Conservation (phyloP, 2,888 invertebrate genomes). For the Polymixis lichenea region DNA sequence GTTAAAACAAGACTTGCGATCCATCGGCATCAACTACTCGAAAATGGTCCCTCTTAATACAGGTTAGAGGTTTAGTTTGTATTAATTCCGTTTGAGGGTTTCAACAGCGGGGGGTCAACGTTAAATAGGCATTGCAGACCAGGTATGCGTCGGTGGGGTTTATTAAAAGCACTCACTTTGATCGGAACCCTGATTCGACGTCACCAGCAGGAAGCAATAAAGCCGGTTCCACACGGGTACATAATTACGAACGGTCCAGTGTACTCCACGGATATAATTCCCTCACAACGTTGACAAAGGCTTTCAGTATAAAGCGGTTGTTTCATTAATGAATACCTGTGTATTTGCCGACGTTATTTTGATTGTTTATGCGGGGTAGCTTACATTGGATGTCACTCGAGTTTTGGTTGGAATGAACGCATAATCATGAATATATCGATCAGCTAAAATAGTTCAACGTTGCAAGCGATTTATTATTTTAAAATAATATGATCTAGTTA, state of each 20-base stretch:
- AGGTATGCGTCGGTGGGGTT: slow-evolving; percentile 76
- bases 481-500: no score
- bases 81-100: slow-evolving; percentile 32
- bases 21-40: slow-evolving; percentile 20
- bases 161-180: slow-evolving; percentile 89
- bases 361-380: background rate
- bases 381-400: slow-evolving; percentile 4
- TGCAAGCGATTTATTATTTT: background rate
- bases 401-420: slow-evolving; percentile 9
- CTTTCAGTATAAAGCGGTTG: slow-evolving; percentile 80
- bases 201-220: slow-evolving; percentile 88
- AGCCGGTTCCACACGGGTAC: slow-evolving; percentile 78
- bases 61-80: slow-evolving; percentile 19
- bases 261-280: slow-evolving; percentile 77
- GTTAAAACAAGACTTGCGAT: slow-evolving; percentile 54
- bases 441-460: background rate
- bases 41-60: slow-evolving; percentile 44
- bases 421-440: background rate
- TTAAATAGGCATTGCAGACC: slow-evolving; percentile 62
- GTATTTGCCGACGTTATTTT: slow-evolving; percentile 35
- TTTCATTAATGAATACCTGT: slow-evolving; percentile 75
- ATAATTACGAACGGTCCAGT: slow-evolving; percentile 80
- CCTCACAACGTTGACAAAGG: slow-evolving; percentile 80
- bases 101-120: slow-evolving; percentile 53
- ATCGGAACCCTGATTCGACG: slow-evolving; percentile 83